Percentiles rank a stretch among this genome's conserved stretches.
phyloP scores from a whole-genome alignment of 2,888 invertebrate genomes.

The Leptarthrus brevirostris region DNA sequence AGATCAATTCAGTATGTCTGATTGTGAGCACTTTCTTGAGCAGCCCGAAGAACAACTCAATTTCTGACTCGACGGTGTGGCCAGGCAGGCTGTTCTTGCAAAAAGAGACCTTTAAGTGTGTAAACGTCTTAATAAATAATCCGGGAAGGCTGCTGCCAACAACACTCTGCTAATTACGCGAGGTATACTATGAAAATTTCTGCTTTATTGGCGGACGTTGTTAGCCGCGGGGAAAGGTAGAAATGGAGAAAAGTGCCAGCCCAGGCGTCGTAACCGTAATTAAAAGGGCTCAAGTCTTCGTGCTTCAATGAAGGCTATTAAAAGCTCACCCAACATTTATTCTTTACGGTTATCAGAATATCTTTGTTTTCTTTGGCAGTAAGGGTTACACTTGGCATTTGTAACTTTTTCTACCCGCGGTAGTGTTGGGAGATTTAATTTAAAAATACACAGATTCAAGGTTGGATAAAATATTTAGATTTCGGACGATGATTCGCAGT shows the following conservation, averaged over 20 bases:
- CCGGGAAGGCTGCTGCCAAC: neutral
- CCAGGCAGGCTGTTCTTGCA: neutral
- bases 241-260: neutral
- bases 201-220: neutral
- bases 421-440: too few relatives aligned
- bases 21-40: neutral
- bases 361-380: too few relatives aligned
- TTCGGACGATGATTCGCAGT: too few relatives aligned
- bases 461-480: too few relatives aligned
- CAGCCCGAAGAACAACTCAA: neutral
- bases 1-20: neutral
- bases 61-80: neutral
- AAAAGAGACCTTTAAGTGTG: neutral
- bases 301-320: neutral
- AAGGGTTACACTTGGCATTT: too few relatives aligned
- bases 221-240: neutral
- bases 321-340: neutral
- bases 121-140: conserved; percentile 5
- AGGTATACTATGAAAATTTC: neutral
- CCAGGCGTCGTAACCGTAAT: neutral
- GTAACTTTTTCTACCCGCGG: too few relatives aligned
- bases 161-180: neutral
- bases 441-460: too few relatives aligned
- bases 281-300: neutral
- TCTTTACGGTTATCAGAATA: neutral